Evolutionary conservation across 2,113 vertebrate genomes (phyloP).

Genomic region (Copsychus sechellarum): DNA sequence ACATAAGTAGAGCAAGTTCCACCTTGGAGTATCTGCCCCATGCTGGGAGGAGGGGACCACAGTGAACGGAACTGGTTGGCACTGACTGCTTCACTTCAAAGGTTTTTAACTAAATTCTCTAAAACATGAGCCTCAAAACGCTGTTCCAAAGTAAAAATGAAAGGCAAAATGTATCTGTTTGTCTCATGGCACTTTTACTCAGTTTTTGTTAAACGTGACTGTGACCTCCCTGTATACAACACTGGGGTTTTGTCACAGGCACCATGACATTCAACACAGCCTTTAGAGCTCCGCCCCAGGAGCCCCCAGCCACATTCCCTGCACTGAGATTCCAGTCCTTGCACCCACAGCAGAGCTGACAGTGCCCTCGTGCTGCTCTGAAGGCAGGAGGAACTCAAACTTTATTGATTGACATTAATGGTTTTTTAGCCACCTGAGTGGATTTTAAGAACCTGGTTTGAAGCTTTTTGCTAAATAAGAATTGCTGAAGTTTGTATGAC

Average conservation of each 20-base stretch:
- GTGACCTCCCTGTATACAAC: rapidly evolving
- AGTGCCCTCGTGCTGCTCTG: rapidly evolving
- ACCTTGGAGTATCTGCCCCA: not conserved
- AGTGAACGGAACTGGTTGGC: not conserved
- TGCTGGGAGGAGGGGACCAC: not conserved
- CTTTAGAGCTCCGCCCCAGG: not conserved
- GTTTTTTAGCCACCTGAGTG: not conserved
- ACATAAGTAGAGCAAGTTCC: not conserved
- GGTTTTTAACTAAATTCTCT: not conserved
- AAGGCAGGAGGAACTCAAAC: not conserved
- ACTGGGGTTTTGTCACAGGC: not conserved
- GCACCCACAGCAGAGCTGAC: not conserved
- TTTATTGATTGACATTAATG: not conserved
- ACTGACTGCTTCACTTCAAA: not conserved
- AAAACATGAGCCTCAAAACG: not conserved
- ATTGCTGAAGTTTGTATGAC: not conserved
- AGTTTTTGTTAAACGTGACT: not conserved
- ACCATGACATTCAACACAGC: rapidly evolving
- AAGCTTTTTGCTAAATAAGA: not conserved
- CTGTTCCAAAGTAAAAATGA: not conserved
- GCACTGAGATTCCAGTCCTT: not conserved
- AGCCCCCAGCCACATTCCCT: not conserved
- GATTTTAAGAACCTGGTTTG: not conserved
- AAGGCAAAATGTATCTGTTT: not conserved
- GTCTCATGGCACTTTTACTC: not conserved